Base-by-base conservation (phyloP, 92 coral and sea anemone species). In the Nematostella vectensis region DNA sequence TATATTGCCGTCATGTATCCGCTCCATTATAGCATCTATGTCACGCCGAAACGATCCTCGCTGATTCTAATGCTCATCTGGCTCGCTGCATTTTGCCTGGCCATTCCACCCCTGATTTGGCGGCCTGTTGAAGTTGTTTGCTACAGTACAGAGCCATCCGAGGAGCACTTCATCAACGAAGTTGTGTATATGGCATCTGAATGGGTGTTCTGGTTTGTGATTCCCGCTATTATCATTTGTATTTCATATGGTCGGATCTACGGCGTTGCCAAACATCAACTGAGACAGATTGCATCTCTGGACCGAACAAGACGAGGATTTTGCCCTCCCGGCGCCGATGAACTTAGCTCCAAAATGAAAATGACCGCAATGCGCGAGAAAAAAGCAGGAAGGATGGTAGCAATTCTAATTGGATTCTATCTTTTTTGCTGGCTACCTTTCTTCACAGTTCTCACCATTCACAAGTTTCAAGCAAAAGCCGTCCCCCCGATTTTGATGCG, bases 341-440 rank as follows among this genome's bases (percentile, higher is more conserved):
- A 11, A 13, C 21, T 24, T 43, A 56, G 49, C 19, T 9, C 67
- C 1, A 67, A 63, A 29, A 27, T 31, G 29, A 48, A 70, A 45
- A 67, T 53, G 1, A 47, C 75, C 11, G 50, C 88, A 3, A 29
- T 56, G 21, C 68, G 58, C 36, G 88, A 80, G 30, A 72, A 61
- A 23, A 80, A 75, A 54, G 88, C 88, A 0, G 82, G 82, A 1
- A 39, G 78, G 38, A 74, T 75, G 81, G 74, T 80, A 2, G 40
- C 82, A 25, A 58, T 80, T 33, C 43, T 80, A 62, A 69, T 74
- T 31, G 88, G 77, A 3, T 74, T 80, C 31, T 80, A 82, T 81
- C 36, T 68, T 12, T 54, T 80, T 29, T 80, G 88, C 26, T 80
- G 88, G 88, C 62, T 80, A 42, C 88, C 88, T 3, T 80, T 80